Evolutionary conservation across 2,797 vertebrate genomes (phyloP).

Genomic region (Cossypha caffra): DNA sequence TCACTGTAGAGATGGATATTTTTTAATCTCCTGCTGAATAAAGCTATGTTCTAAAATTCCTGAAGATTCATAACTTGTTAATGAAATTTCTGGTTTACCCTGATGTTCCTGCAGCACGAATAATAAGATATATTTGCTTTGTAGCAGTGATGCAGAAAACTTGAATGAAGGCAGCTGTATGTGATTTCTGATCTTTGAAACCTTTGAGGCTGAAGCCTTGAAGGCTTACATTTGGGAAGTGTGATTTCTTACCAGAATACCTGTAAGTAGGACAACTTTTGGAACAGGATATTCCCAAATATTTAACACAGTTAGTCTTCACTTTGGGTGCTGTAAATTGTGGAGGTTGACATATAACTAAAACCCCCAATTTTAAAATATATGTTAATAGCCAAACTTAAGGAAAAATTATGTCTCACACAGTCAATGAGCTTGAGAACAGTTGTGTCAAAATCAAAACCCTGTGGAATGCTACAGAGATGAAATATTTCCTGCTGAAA

Average conservation of each 20-base stretch:
- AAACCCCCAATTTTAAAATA: fast-evolving
- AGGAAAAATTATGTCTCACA: not conserved
- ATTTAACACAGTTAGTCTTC: not conserved
- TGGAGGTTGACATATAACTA: not conserved
- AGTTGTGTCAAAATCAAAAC: not conserved
- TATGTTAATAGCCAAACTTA: not conserved
- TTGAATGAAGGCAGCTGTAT: not conserved
- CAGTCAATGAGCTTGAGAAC: not conserved
- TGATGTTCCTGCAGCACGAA: not conserved
- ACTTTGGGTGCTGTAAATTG: not conserved
- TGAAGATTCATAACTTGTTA: not conserved
- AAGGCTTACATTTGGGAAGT: not conserved
- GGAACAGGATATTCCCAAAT: not conserved
- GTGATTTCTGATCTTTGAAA: not conserved
- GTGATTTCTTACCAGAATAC: not conserved
- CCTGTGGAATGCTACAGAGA: not conserved
- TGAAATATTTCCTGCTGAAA: not conserved
- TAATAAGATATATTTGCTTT: not conserved
- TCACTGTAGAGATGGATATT: not conserved
- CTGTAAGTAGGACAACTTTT: not conserved
- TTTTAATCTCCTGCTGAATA: not conserved
- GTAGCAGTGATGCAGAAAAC: not conserved
- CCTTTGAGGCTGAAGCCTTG: not conserved
- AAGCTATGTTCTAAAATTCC: not conserved
- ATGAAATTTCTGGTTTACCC: not conserved